phyloP scores from a whole-genome alignment of 2,113 vertebrate species.

The Erinaceus europaeus region DNA sequence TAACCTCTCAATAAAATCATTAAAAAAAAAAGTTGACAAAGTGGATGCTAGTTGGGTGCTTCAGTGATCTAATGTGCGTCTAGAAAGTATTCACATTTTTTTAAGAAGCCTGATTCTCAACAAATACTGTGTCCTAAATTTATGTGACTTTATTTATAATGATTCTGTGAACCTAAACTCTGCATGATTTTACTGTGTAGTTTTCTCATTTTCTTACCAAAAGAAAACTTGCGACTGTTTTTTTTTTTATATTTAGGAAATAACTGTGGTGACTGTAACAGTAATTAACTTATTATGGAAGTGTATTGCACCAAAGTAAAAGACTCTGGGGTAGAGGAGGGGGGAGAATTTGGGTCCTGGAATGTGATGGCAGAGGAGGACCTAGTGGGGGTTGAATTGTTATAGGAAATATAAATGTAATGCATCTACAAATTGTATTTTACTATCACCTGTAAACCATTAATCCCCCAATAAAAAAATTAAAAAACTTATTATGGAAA shows the following conservation, averaged over 20 bases:
- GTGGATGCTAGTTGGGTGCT: neutral
- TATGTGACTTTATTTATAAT: neutral
- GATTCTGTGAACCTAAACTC: neutral
- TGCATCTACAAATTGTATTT: no score
- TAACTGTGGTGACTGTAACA: neutral
- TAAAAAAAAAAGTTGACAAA: neutral
- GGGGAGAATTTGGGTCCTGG: no score
- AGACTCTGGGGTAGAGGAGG: no score
- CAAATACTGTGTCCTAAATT: slow-evolving; percentile 17
- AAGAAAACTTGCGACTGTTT: neutral
- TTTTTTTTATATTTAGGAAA: slow-evolving; percentile 13
- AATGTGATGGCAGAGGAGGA: no score
- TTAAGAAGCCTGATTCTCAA: neutral
- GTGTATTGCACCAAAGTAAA: no score
- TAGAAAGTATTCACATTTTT: slow-evolving; percentile 1
- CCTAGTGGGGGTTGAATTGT: no score
- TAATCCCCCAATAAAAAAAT: no score
- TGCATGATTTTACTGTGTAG: neutral
- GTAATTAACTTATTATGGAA: neutral
- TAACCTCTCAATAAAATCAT: no score
- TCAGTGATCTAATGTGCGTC: neutral
- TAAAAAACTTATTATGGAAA: neutral
- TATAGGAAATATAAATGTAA: no score
- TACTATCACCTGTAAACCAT: no score
- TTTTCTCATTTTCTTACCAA: neutral